Evolutionary conservation across 2,888 invertebrate species (phyloP), one percentile per base, ranked within the genome.

Genomic region (Galerucella nymphaeae): DNA sequence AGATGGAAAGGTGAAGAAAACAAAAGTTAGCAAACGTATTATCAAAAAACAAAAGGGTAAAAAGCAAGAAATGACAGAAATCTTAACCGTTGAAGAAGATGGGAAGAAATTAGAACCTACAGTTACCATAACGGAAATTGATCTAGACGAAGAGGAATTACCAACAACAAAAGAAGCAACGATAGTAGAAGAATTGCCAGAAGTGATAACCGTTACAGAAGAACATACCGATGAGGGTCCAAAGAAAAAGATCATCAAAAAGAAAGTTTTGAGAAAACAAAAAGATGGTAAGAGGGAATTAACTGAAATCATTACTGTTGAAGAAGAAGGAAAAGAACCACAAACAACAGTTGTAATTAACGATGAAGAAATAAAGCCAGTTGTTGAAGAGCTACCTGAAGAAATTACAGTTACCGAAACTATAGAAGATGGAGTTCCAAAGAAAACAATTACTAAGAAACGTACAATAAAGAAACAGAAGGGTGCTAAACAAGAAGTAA

Each of bases 371-470:
- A 59, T 30, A 2, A 57, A 75, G 55, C 53, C 61, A 74, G 82
- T 67, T 81, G 81, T 61, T 77, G 77, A 78, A 30, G 80, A 83
- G 67, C 72, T 80, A 38, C 83, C 82, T 14, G 82, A 82, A 78
- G 76, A 82, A 75, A 75, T 82, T 53, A 73, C 77, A 71, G 78
- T 67, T 18, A 42, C 50, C 6, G 68, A 70, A 66, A 75, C 72
- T 16, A 77, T 79, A 10, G 72, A 78, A 72, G 68, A 77, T 41
- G 66, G 70, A 57, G 76, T 74, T 57, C 50, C 55, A 53, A 80
- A 77, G 82, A 83, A 78, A 11, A 86, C 87, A 72, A 82, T 87
- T 1, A 88, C 89, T 11, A 89, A 87, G 75, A 87, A 84, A 59
- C 82, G 86, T 61, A 75, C 84, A 0, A 85, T 86, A 11, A 75